A percentile compares a stretch with the other conserved stretches of the same genome.
Conservation (phyloP, 2,113 vertebrate genomes). For the Riparia riparia region DNA sequence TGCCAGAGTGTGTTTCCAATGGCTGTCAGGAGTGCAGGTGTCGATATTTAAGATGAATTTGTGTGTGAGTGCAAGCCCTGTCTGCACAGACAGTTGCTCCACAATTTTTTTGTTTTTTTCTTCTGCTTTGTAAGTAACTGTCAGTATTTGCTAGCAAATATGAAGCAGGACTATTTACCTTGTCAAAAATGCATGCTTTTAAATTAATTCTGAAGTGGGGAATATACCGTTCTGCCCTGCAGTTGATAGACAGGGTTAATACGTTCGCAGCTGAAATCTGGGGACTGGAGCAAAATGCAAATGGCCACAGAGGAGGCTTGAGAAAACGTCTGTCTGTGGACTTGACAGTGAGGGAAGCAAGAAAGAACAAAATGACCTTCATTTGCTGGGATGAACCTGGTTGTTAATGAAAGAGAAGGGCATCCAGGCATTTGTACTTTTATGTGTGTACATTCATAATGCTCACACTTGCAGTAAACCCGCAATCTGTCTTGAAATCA, state of each 20-base stretch:
- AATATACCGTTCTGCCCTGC: neutral
- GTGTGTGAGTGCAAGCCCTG: neutral
- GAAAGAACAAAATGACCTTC: conserved; percentile 12
- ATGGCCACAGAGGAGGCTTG: neutral
- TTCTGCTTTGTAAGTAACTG: neutral
- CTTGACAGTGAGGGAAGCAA: neutral
- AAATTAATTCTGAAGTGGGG: neutral
- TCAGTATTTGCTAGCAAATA: neutral
- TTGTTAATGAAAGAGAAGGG: conserved; percentile 12
- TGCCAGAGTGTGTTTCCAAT: neutral
- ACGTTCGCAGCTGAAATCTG: neutral
- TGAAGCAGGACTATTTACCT: conserved; percentile 29
- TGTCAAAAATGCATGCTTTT: conserved; percentile 18
- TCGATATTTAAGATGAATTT: neutral
- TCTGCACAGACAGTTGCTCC: neutral
- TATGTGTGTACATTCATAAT: neutral
- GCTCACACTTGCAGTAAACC: neutral
- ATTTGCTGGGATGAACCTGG: neutral
- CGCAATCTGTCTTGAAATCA: neutral
- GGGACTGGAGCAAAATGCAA: conserved; percentile 35
- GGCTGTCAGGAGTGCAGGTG: neutral
- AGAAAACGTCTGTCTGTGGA: neutral
- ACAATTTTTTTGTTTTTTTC: neutral
- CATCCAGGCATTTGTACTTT: neutral
- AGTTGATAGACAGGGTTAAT: conserved; percentile 29